Evolutionary conservation across 2,888 invertebrate species (phyloP).

Genomic region (Orthosia gracilis): DNA sequence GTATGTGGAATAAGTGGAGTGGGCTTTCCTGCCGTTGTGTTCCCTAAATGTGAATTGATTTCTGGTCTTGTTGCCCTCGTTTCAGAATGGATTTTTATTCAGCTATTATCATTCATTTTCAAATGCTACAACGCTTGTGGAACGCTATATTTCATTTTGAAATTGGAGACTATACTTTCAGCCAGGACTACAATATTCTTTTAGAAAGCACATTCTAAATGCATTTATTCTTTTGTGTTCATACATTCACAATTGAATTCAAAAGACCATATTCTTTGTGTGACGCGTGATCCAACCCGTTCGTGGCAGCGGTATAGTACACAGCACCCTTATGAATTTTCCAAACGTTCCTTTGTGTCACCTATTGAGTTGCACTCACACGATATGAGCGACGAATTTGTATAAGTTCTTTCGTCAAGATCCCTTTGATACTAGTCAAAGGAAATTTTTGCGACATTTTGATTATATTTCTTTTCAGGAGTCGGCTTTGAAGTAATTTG

Average conservation of each 20-base stretch:
- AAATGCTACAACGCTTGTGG: not conserved
- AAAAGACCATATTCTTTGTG: conserved; percentile 43
- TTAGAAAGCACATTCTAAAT: conserved; percentile 28
- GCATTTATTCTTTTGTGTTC: conserved; percentile 46
- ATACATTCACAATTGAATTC: conserved; percentile 41
- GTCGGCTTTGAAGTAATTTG: conserved; percentile 40
- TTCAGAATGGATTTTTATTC: not conserved
- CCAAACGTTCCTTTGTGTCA: conserved; percentile 49
- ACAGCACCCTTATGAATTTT: conserved; percentile 53
- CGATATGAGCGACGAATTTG: conserved; percentile 50
- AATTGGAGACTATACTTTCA: not conserved
- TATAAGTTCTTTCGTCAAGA: conserved; percentile 34
- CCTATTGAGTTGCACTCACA: conserved; percentile 54
- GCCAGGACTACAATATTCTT: conserved; percentile 13
- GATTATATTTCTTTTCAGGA: conserved; percentile 23
- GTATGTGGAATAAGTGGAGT: conserved; percentile 47
- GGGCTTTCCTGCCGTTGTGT: conserved; percentile 42
- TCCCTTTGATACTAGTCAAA: conserved; percentile 36
- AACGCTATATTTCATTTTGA: not conserved
- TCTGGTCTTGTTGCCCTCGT: conserved; percentile 7
- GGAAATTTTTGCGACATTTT: conserved; percentile 27
- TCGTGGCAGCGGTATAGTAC: conserved; percentile 27
- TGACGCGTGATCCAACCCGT: conserved; percentile 43
- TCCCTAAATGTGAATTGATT: conserved; percentile 18
- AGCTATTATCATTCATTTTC: conserved; percentile 3